Evolutionary conservation across 1,140 invertebrate species (phyloP).

Genomic region (Hycleus phaleratus): DNA sequence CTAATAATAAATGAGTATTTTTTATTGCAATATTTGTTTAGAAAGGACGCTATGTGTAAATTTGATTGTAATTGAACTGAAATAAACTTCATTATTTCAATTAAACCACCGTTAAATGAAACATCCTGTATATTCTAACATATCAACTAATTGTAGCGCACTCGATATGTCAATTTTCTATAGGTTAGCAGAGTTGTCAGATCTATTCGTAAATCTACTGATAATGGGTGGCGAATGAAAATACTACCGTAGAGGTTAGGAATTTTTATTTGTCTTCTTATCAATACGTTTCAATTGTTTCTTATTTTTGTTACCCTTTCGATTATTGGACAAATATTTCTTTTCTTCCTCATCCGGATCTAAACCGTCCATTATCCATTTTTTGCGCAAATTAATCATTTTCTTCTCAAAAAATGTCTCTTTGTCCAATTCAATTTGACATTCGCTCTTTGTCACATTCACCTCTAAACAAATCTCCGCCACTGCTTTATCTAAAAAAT

Average conservation of each 20-base stretch:
- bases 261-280: slow-evolving; percentile 9
- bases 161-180: too few relatives aligned
- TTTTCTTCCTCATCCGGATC: slow-evolving; percentile 69
- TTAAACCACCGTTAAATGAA: too few relatives aligned
- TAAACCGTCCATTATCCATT: slow-evolving; percentile 76
- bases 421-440: slow-evolving; percentile 86
- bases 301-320: slow-evolving; percentile 43
- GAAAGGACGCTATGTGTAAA: slow-evolving; percentile 35
- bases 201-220: too few relatives aligned
- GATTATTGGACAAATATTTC: slow-evolving; percentile 45
- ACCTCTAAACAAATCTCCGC: slow-evolving; percentile 85
- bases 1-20: slow-evolving; percentile 18
- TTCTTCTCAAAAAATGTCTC: slow-evolving; percentile 85
- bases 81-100: not conserved
- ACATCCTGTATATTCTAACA: too few relatives aligned
- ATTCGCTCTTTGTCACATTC: slow-evolving; percentile 81
- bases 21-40: slow-evolving; percentile 33
- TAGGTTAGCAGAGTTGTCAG: too few relatives aligned
- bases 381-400: slow-evolving; percentile 80
- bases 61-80: slow-evolving; percentile 31
- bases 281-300: slow-evolving; percentile 27
- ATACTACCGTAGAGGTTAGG: too few relatives aligned
- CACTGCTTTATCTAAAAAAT: slow-evolving; percentile 66
- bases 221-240: too few relatives aligned
- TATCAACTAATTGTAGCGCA: too few relatives aligned